Base-by-base conservation (phyloP, 2,113 vertebrate genomes). In the Lonchura striata region DNA sequence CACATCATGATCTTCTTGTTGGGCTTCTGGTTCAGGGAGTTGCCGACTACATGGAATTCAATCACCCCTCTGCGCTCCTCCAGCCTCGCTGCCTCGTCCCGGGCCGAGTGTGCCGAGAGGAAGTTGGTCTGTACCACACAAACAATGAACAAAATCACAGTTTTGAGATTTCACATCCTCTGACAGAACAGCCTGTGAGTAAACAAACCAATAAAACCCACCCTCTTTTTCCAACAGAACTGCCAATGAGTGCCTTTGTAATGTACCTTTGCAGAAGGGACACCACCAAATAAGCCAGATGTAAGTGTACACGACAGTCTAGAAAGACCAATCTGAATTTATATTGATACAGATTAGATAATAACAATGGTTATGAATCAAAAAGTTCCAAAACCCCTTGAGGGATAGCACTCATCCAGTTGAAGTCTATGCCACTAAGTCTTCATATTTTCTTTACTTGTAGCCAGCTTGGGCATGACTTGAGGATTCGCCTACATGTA, bases 1-100 rank as follows among this genome's bases (percentile, higher is more conserved):
- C 99, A 99, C 98, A 99, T 99, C 97, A 99, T 97, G 93, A 99
- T 99, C 97, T 99, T 99, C 97, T 99, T 99, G 92, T 99, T 99
- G 91, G 99, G 99, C 86, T 99, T 99, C 95, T 99, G 99, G 97
- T 98, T 99, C 77, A 99, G 94, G 23, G 99, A 99, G 95, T 99
- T 99, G 59, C 99, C 99, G 0, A 99, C 99, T 41, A 99, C 99
- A 0, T 99, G 99, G 96, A 99, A 99, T 78, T 99, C 99, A 10
- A 99, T 99, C 80, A 99, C 99, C 1, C 99, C 99, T 31, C 99
- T 97, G 70, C 99, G 98, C 93, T 99, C 99, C 93, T 99, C 99
- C 65, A 99, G 95, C 65, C 99, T 98, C 0, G 99, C 99, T 0
- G 99, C 99, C 96, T 99, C 99, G 0, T 99, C 99, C 35, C 99